Evolutionary conservation across 1,140 invertebrate genomes (phyloP).

Genomic region (Drosophila busckii): DNA sequence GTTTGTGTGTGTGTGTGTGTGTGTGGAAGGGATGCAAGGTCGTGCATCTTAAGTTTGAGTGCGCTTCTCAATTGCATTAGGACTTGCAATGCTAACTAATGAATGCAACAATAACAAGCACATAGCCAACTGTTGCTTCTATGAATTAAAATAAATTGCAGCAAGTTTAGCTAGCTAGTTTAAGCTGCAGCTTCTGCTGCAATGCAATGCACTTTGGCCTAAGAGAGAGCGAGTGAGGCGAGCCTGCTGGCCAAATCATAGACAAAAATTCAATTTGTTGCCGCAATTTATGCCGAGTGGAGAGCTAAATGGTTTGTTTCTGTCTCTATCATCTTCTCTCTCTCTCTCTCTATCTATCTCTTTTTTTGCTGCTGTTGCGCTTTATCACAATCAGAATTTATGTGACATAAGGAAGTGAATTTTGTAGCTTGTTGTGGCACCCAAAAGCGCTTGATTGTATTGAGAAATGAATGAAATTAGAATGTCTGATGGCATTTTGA

Average conservation of each 20-base stretch:
- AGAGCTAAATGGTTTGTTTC: conserved; percentile 12
- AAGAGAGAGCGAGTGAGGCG: no score
- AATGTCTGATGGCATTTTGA: conserved; percentile 75
- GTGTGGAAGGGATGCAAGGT: conserved; percentile 23
- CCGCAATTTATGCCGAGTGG: conserved; percentile 21
- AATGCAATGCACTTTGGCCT: no score
- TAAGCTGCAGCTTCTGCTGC: no score
- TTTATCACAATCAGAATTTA: conserved; percentile 61
- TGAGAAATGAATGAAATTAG: conserved; percentile 77
- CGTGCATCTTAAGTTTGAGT: conserved; percentile 24
- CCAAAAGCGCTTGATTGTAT: conserved; percentile 50
- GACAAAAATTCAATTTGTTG: conserved; percentile 29
- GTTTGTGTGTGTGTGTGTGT: not conserved
- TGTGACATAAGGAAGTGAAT: conserved; percentile 45
- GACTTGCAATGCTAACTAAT: conserved; percentile 37
- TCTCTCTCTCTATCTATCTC: not conserved
- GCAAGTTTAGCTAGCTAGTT: no score
- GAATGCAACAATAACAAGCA: conserved; percentile 51
- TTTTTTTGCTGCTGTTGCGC: conserved; percentile 31
- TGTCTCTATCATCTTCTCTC: conserved; percentile 11
- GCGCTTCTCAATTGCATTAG: conserved; percentile 57
- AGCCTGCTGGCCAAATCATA: no score
- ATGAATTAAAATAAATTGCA: no score
- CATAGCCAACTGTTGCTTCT: conserved; percentile 54
- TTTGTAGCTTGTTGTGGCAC: conserved; percentile 17